Base-by-base conservation (phyloP, 2,888 invertebrate genomes). In the Heliothis peltigera region DNA sequence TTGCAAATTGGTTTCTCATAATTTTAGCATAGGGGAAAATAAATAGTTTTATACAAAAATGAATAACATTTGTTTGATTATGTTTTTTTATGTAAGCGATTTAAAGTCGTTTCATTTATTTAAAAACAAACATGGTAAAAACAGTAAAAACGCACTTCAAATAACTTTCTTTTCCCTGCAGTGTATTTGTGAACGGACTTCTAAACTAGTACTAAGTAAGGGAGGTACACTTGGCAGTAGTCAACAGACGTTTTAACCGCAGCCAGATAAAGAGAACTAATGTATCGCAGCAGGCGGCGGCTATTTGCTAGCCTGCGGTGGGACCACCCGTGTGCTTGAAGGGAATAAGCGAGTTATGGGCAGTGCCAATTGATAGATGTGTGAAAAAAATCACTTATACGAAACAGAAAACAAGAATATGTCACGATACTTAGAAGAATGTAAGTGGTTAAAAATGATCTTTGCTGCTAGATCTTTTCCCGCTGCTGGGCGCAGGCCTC, bases 201-300 rank as follows among this genome's bases (percentile, higher is more conserved):
- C 35, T 42, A 17, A 17, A 2, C 17, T 21, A 43, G 43, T 43
- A 15, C n/a, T 42, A 43, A 46, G 19, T 25, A 58, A 44, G n/a
- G 10, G 25, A 54, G 44, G 18, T 58, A 46, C 21, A 43, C 21
- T 69, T 46, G 1, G 15, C 28, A n/a, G 8, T 54, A 64, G 54
- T 49, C 54, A 54, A 47, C 57, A 47, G 25, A 47, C 42, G 46
- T 64, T 69, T 57, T 46, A 57, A 58, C 52, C 39, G 51, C 42
- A 44, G 25, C 32, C 46, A 75, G 55, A 75, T 70, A 70, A 75
- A 63, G 59, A 47, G 28, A 47, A 28, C 22, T 56, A 64, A 71
- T 76, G 56, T 54, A 49, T 75, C 56, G 17, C 56, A 70, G 58
- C 57, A 54, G 77, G 77, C 44, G 53, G n/a, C n/a, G 56, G 46